Base-by-base conservation (phyloP, 2,888 invertebrate species). In the Apocheima hispidaria region DNA sequence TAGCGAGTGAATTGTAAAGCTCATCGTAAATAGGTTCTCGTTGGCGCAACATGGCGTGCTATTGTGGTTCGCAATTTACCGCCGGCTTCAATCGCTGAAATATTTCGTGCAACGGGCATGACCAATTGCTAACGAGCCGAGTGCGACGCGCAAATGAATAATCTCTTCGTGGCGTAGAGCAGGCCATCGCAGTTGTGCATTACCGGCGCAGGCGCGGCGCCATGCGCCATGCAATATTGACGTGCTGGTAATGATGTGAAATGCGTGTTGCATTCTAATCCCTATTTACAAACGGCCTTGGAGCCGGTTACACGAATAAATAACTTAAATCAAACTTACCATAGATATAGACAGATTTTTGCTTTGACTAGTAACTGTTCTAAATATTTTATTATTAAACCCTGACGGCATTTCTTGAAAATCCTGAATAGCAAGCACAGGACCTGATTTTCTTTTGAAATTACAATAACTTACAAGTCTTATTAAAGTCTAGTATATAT, bases 111-210 rank as follows among this genome's bases (percentile, higher is more conserved):
- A 88, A 88, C 90, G 86, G 87, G 83, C 92, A 91, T 92, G 89
- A 88, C 92, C 90, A 92, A 92, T 92, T 89, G 92, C 90, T 92
- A 92, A 92, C 92, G 90, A 92, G 92, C 84, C 87, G 85, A 87
- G 82, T 86, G 88, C 88, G 88, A 90, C 89, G 87, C 82, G 83
- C 88, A 91, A 90, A 92, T 92, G 92, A 92, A 90, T 92, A 91
- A 91, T 89, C 56, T 53, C 85, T 84, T 85, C 84, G 83, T 82
- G 78, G 81, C 88, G 85, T 82, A 85, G 88, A 86, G 75, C 83
- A 86, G 82, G 76, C 77, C 76, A 81, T 77, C 77, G 75, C 72
- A 68, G 66, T 72, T 68, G 66, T 72, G 75, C 72, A 58, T 76
- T 75, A 78, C 77, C 69, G 72, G 63, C 67, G n/a, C n/a, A n/a